Evolutionary conservation across 2,888 invertebrate species (phyloP).

Genomic region (Lasioglossum figueresi): DNA sequence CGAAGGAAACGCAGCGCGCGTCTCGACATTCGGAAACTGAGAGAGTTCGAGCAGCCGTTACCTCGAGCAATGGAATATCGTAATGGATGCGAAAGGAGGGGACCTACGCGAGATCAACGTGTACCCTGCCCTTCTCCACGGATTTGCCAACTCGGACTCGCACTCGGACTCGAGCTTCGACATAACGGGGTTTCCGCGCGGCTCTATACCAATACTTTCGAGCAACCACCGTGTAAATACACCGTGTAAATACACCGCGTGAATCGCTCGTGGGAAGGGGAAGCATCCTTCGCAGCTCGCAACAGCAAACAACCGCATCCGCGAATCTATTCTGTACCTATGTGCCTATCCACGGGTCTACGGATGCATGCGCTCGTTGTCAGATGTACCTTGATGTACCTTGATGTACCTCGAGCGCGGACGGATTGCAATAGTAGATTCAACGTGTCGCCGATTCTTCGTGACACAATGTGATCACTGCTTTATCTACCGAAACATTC

Average conservation of each 20-base stretch:
- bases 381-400: not conserved
- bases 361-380: not conserved
- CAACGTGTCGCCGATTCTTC: not conserved
- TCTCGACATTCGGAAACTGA: not conserved
- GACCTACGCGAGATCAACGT: constrained; percentile 33
- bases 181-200: constrained; percentile 64
- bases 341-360: not conserved
- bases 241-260: not conserved
- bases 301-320: not conserved
- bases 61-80: constrained; percentile 18
- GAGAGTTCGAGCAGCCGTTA: not conserved
- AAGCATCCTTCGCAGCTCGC: constrained; percentile 5
- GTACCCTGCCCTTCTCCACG: constrained; percentile 59
- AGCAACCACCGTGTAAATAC: constrained; percentile 32
- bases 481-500: not conserved
- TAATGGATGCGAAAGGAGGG: constrained; percentile 17
- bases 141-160: constrained; percentile 60
- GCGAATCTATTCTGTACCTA: not conserved
- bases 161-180: constrained; percentile 34
- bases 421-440: not conserved
- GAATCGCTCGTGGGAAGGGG: constrained; percentile 21
- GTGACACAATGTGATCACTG: not conserved
- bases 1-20: not conserved
- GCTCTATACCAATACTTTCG: constrained; percentile 40
- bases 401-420: not conserved